These are phyloP conservation scores for Brachyhypopomus gauderio DNA, from an alignment of 2,113 vertebrate species.

Conservation along the genomic window DNA sequence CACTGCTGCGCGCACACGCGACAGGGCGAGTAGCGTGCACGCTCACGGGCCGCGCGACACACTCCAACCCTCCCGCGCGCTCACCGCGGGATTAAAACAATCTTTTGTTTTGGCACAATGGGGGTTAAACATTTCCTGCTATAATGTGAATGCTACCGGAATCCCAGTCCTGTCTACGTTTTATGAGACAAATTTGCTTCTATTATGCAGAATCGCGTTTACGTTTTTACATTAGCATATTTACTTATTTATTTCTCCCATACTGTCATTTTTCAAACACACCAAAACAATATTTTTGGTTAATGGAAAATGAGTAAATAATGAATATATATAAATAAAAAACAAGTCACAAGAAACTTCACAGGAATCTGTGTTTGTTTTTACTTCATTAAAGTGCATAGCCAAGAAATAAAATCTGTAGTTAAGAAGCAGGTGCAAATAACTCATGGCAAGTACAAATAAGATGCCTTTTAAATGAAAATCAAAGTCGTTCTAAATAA, in stretches of 20 bases:
- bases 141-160: constrained; percentile 74
- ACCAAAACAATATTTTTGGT: too few species aligned
- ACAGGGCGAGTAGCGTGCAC: neutral
- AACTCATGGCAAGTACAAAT: neutral
- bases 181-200: constrained; percentile 12
- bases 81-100: constrained; percentile 83
- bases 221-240: neutral
- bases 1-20: constrained; percentile 57
- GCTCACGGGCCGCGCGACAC: constrained; percentile 40
- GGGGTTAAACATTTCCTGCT: constrained; percentile 86
- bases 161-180: constrained; percentile 53
- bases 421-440: neutral
- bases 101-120: constrained; percentile 88
- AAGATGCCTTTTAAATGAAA: constrained; percentile 12
- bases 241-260: neutral
- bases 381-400: neutral
- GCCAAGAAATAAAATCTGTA: neutral
- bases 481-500: neutral
- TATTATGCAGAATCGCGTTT: neutral
- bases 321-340: too few species aligned
- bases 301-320: too few species aligned
- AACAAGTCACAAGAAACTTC: too few species aligned
- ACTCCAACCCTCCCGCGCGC: constrained; percentile 66
- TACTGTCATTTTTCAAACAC: neutral
- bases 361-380: neutral